Evolutionary conservation across 2,888 invertebrate species (phyloP).

Genomic region (Ypsolopha scabrella): DNA sequence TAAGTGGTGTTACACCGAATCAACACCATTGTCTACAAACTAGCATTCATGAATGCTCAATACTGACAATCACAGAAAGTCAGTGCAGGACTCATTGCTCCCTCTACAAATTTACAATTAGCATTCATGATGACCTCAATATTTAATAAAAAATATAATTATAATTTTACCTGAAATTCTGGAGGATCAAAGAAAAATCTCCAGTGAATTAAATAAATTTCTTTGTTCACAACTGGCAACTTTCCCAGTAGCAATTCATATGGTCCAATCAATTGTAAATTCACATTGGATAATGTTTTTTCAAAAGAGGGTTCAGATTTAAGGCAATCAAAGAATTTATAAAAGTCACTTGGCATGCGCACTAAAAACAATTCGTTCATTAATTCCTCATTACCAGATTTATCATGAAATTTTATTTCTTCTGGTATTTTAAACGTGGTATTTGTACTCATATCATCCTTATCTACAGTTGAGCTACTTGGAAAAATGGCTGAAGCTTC

Average conservation of each 20-base stretch:
- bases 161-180: constrained; percentile 80
- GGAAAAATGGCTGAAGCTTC: neutral
- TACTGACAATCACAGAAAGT: too few relatives aligned
- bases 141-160: too few relatives aligned
- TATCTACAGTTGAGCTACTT: too few relatives aligned
- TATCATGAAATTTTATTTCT: constrained; percentile 42
- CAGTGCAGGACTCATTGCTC: too few relatives aligned
- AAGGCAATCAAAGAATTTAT: constrained; percentile 84
- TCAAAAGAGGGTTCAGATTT: constrained; percentile 61
- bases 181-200: constrained; percentile 95
- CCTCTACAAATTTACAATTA: too few relatives aligned
- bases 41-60: too few relatives aligned
- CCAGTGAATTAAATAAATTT: constrained; percentile 84
- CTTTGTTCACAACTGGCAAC: constrained; percentile 66
- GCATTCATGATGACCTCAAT: too few relatives aligned
- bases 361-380: constrained; percentile 83
- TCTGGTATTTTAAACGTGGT: constrained; percentile 21
- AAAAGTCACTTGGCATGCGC: constrained; percentile 93
- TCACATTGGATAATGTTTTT: constrained; percentile 74
- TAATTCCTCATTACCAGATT: constrained; percentile 59
- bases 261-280: constrained; percentile 85
- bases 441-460: neutral
- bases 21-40: too few relatives aligned
- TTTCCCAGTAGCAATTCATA: constrained; percentile 83
- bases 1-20: too few relatives aligned